Conservation (phyloP, 2,797 vertebrate genomes). For the Propithecus deckenii region DNA sequence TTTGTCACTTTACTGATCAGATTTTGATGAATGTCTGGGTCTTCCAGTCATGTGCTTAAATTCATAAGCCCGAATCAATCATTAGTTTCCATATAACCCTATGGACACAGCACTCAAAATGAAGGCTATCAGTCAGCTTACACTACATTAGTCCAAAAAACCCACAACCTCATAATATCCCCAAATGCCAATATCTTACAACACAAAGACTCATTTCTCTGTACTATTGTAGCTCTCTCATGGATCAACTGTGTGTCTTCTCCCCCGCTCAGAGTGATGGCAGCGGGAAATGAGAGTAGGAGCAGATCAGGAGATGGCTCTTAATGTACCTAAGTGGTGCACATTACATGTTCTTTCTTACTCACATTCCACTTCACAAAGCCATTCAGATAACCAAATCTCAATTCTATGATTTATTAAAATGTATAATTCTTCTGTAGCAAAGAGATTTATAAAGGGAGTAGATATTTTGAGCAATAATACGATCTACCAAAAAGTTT, state of each 20-base stretch:
- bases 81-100: not conserved
- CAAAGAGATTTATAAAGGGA: not conserved
- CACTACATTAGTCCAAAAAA: not conserved
- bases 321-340: not conserved
- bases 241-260: not conserved
- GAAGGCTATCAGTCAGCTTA: not conserved
- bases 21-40: not conserved
- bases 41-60: not conserved
- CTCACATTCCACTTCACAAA: not conserved
- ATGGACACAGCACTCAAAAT: not conserved
- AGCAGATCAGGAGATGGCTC: not conserved
- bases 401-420: not conserved
- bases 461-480: not conserved
- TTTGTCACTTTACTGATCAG: not conserved
- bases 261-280: not conserved
- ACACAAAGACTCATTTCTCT: not conserved
- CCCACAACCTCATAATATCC: not conserved
- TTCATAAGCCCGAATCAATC: not conserved
- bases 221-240: not conserved
- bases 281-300: not conserved
- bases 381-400: not conserved
- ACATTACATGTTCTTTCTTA: not conserved
- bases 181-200: not conserved
- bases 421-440: not conserved
- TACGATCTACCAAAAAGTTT: not conserved